Conservation (phyloP, 2,797 vertebrate genomes). For the Agapornis canus region DNA sequence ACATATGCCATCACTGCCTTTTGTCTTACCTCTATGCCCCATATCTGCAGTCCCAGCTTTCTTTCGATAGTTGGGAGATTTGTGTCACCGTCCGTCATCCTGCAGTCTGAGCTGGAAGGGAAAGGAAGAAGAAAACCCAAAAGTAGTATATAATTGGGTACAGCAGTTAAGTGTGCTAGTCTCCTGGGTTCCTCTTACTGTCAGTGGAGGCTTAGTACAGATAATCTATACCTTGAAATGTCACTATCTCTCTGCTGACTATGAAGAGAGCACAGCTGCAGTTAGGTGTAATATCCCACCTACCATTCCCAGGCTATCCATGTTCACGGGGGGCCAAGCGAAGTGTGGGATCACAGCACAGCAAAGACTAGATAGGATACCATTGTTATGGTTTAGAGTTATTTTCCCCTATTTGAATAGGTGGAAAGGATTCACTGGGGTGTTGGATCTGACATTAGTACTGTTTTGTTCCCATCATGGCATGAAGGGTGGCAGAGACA, state of each 20-base stretch:
- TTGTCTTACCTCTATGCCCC: constrained; percentile 87
- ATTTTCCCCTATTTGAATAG: background rate
- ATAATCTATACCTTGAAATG: background rate
- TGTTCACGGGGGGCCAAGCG: background rate
- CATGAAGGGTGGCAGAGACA: background rate
- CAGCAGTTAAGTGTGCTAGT: background rate
- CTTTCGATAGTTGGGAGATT: constrained; percentile 72
- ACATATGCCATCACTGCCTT: background rate
- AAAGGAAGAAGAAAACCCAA: background rate
- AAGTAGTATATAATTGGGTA: background rate
- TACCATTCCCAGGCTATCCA: background rate
- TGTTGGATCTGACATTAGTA: background rate
- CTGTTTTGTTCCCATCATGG: background rate
- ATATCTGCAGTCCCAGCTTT: constrained; percentile 90
- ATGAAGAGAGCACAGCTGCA: background rate
- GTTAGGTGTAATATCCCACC: background rate
- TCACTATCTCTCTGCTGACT: background rate
- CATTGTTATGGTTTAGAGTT: background rate
- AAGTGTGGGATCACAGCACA: background rate
- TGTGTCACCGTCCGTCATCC: constrained; percentile 76
- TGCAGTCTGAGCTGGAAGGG: constrained; percentile 63
- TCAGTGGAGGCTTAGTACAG: background rate
- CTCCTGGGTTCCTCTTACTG: background rate
- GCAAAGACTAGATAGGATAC: background rate
- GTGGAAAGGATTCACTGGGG: fast-evolving